Evolutionary conservation across 2,797 vertebrate genomes (phyloP), one percentile per base, ranked within the genome.

Genomic region (Catharus ustulatus): DNA sequence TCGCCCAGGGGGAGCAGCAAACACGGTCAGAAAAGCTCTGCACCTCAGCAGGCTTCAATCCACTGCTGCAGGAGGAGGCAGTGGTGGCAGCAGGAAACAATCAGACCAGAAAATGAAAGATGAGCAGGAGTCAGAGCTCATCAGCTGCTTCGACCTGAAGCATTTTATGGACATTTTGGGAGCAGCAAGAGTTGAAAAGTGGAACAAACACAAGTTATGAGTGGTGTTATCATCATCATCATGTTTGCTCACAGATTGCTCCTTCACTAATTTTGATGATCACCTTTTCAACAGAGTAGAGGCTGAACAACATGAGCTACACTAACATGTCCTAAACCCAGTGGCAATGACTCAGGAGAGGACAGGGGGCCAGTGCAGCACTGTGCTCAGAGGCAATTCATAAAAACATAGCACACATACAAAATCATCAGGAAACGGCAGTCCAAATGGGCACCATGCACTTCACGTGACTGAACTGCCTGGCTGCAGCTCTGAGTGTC

Each of bases 81-180:
- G 46, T 12, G n/a, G n/a, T n/a, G n/a, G n/a, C n/a, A n/a, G n/a
- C n/a, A 81, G 82, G 73, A 68, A 96, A 78, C 54, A 78, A 88
- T 45, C 80, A 81, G 73, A 92, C 49, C 84, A 94, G 92, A 93
- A 94, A 94, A 90, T 84, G 67, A 84, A 77, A 88, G 83, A 83
- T 72, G 90, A 96, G 52, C 61, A 51, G 72, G 71, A 94, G 79
- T 82, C 94, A 91, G 55, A 85, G 76, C 83, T 77, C 86, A 85
- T 93, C 88, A 91, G 72, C 64, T 62, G 51, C 73, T 75, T 24
- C 3, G 0, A 29, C 49, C 52, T 80, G 43, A 85, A 80, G 46
- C 17, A 15, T 67, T 94, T 49, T 21, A 51, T 49, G 78, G 52
- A 54, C 30, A 18, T 63, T 29, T 29, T 67, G 84, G 54, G 42